Percentiles rank a stretch among this genome's conserved stretches.
These are phyloP conservation scores for Protodeltote pygarga DNA, from an alignment of 2,888 invertebrate species.

Conservation along the genomic window DNA sequence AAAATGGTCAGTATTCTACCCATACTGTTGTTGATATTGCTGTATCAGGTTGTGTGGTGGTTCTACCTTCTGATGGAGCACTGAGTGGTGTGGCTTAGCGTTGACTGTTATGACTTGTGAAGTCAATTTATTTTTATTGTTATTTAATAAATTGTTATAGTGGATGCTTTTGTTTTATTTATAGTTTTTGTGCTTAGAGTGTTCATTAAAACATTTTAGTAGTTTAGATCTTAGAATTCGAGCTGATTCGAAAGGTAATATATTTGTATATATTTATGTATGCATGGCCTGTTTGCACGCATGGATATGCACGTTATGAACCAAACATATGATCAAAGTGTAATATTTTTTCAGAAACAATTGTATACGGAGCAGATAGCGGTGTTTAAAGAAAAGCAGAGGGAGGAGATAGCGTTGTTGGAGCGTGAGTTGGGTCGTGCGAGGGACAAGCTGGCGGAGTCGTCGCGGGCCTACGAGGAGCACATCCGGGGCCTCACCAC, in stretches of 20 bases:
- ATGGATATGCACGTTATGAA: conserved; percentile 29
- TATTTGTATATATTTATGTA: conserved; percentile 56
- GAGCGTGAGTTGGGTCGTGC: conserved; percentile 84
- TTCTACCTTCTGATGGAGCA: conserved; percentile 76
- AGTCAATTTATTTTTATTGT: conserved; percentile 61
- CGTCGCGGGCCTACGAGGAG: conserved; percentile 71
- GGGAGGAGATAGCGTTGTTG: conserved; percentile 81
- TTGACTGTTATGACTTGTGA: conserved; percentile 61
- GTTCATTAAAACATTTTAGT: conserved; percentile 67
- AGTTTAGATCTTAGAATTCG: conserved; percentile 16
- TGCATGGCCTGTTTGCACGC: conserved; percentile 48
- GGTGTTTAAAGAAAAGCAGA: conserved; percentile 80
- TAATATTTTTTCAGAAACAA: conserved; percentile 81
- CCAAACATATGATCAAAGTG: not conserved
- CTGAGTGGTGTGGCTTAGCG: conserved; percentile 61
- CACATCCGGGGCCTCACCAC: conserved; percentile 81
- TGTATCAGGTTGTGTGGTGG: conserved; percentile 84
- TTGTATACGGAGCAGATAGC: conserved; percentile 88
- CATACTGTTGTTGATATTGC: conserved; percentile 77
- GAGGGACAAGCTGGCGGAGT: conserved; percentile 78
- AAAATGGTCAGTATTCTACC: conserved; percentile 91
- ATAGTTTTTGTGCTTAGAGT: conserved; percentile 54
- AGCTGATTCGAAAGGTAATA: conserved; percentile 69
- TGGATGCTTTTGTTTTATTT: conserved; percentile 80
- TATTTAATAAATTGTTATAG: conserved; percentile 72